Percentiles rank a stretch among this genome's conserved stretches.
Conservation (phyloP, 2,113 vertebrate genomes). For the Cyprinodon variegatus region DNA sequence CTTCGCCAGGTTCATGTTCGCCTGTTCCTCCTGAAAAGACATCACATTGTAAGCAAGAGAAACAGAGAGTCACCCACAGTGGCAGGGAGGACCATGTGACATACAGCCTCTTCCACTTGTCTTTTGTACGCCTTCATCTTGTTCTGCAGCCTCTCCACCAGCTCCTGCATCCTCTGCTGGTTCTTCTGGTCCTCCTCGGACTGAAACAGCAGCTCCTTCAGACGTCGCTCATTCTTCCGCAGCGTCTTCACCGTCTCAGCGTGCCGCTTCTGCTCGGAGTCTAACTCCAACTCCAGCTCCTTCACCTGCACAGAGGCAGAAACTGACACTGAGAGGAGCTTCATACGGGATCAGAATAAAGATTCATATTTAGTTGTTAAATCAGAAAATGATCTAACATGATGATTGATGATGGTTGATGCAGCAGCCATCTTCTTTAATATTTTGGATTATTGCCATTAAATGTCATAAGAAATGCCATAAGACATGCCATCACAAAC, state of each 20-base stretch:
- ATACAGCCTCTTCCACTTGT: conserved; percentile 84
- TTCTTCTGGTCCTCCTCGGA: conserved; percentile 85
- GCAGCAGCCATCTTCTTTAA: too few relatives aligned
- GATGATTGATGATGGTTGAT: too few relatives aligned
- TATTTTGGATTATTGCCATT: too few relatives aligned
- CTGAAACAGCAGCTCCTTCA: conserved; percentile 85
- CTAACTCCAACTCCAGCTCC: conserved; percentile 82
- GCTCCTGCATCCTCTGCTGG: conserved; percentile 83
- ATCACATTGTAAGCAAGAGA: background rate
- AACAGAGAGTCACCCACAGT: too few relatives aligned
- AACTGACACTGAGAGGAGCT: background rate
- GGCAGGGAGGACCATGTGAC: background rate
- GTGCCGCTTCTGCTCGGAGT: conserved; percentile 81
- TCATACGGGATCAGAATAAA: too few relatives aligned
- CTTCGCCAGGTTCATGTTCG: conserved; percentile 82
- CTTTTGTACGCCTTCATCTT: conserved; percentile 86
- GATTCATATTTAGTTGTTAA: too few relatives aligned
- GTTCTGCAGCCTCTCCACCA: conserved; percentile 84
- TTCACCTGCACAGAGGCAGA: conserved; percentile 70
- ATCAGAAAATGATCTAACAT: too few relatives aligned
- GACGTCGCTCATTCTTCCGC: conserved; percentile 81
- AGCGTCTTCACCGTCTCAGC: conserved; percentile 81
- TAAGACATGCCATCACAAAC: too few relatives aligned
- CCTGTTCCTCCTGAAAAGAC: conserved; percentile 80
- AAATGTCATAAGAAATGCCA: too few relatives aligned